Conservation (phyloP, 53 echinoderm and acorn worm genomes). For the Stichopus horrens region DNA sequence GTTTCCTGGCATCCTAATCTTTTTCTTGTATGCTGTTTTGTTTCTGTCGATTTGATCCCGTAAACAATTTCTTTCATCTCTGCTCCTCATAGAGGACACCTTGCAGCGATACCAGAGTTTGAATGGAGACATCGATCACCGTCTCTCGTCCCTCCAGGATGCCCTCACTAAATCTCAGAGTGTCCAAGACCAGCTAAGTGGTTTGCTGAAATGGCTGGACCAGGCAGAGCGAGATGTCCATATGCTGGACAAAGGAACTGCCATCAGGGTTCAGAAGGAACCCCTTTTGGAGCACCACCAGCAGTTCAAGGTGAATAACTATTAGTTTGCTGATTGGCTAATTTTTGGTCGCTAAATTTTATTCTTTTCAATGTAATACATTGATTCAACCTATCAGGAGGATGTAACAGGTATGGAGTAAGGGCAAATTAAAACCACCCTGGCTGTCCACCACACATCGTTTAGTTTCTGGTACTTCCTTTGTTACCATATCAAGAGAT, state of each 20-base stretch:
- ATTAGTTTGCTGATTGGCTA: neutral
- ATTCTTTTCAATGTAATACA: too few species aligned
- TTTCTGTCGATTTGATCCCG: too few species aligned
- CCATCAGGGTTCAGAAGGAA: constrained; percentile 81
- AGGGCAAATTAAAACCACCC: too few species aligned
- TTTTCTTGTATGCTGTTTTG: too few species aligned
- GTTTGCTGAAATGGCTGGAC: constrained; percentile 89
- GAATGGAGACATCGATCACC: constrained; percentile 73
- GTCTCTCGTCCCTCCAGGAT: constrained; percentile 72
- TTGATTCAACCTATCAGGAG: too few species aligned
- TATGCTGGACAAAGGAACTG: constrained; percentile 91
- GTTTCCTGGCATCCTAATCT: too few species aligned
- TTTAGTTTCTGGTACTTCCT: too few species aligned
- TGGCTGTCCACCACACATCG: too few species aligned
- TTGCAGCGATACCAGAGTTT: constrained; percentile 75
- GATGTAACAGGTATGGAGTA: too few species aligned
- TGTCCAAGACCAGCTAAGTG: constrained; percentile 83
- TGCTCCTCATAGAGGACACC: constrained; percentile 58
- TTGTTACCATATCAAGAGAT: too few species aligned
- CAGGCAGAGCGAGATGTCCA: constrained; percentile 83
- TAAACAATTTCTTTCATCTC: too few species aligned
- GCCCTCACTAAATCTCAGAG: constrained; percentile 89
- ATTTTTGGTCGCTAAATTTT: too few species aligned
- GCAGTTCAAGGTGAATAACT: constrained; percentile 74
- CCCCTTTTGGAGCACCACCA: constrained; percentile 85